These are phyloP conservation scores for Lumbricus terrestris DNA, from an alignment of 2,888 invertebrate species.

Conservation along the genomic window DNA sequence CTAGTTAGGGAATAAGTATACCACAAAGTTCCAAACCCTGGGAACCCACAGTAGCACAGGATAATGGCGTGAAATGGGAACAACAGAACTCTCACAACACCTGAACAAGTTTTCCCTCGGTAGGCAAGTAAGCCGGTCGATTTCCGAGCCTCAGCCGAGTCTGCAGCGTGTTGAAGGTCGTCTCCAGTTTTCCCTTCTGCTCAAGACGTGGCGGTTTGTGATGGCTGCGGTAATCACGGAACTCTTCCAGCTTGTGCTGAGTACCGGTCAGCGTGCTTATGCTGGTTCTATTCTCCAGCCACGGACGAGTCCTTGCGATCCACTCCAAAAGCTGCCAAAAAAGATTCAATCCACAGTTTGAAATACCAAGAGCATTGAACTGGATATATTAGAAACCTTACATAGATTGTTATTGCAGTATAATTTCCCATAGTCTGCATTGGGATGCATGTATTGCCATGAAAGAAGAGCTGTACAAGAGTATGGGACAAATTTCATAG, in stretches of 20 bases:
- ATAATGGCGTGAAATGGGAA: neutral
- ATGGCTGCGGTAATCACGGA: slow-evolving; percentile 95
- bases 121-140: slow-evolving; percentile 98
- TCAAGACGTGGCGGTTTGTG: slow-evolving; percentile 99
- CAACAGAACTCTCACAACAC: slow-evolving; percentile 64
- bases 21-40: neutral
- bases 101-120: slow-evolving; percentile 97
- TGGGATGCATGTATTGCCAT: no score
- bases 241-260: slow-evolving; percentile 96
- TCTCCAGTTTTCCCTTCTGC: slow-evolving; percentile 97
- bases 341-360: neutral
- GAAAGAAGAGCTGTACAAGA: neutral
- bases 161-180: slow-evolving; percentile 99
- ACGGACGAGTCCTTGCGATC: slow-evolving; percentile 95
- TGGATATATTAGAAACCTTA: neutral
- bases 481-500: neutral
- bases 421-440: neutral
- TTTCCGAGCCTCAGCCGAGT: slow-evolving; percentile 96
- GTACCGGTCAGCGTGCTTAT: slow-evolving; percentile 96
- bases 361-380: neutral
- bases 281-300: slow-evolving; percentile 67
- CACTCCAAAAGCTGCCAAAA: slow-evolving; percentile 84
- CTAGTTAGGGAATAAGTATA: neutral
- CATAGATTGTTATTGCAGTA: neutral
- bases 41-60: neutral